These are phyloP conservation scores for Phenganax marumi DNA, from an alignment of 92 coral and sea anemone genomes.

Conservation along the genomic window DNA sequence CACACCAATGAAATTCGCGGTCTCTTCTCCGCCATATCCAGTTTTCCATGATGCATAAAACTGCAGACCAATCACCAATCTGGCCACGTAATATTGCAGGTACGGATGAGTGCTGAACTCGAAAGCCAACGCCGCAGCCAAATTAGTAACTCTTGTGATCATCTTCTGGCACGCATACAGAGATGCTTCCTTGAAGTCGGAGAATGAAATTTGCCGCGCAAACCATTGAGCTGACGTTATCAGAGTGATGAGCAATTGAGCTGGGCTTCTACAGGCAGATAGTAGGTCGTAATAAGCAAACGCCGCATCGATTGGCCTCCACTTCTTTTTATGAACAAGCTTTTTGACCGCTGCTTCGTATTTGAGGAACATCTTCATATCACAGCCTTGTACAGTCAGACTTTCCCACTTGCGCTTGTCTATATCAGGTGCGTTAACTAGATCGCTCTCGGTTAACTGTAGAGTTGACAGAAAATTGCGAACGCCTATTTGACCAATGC, in stretches of 20 bases:
- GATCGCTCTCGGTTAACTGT: conserved; percentile 29
- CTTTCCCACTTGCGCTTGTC: conserved; percentile 33
- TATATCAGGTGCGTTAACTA: conserved; percentile 45
- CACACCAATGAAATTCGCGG: conserved; percentile 23
- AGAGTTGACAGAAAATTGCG: conserved; percentile 39
- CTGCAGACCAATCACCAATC: conserved; percentile 49
- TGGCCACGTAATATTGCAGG: conserved; percentile 46
- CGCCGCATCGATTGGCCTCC: conserved; percentile 40
- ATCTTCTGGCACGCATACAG: conserved; percentile 49
- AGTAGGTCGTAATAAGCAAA: conserved; percentile 41
- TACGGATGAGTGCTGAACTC: conserved; percentile 47
- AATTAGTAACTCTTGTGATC: conserved; percentile 43
- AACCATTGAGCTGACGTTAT: conserved; percentile 58
- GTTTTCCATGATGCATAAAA: conserved; percentile 41
- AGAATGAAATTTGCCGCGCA: conserved; percentile 37
- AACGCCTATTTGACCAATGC: conserved; percentile 11
- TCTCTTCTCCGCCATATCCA: conserved; percentile 36
- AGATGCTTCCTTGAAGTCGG: conserved; percentile 17
- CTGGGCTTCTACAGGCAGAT: conserved; percentile 25
- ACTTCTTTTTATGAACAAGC: conserved; percentile 25
- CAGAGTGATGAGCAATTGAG: conserved; percentile 37
- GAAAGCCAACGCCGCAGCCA: conserved; percentile 47
- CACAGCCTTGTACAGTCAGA: conserved; percentile 35
- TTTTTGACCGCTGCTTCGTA: conserved; percentile 47
- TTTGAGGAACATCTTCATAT: conserved; percentile 53